Conservation (phyloP, 2,113 vertebrate genomes). For the Pandion haliaetus region DNA sequence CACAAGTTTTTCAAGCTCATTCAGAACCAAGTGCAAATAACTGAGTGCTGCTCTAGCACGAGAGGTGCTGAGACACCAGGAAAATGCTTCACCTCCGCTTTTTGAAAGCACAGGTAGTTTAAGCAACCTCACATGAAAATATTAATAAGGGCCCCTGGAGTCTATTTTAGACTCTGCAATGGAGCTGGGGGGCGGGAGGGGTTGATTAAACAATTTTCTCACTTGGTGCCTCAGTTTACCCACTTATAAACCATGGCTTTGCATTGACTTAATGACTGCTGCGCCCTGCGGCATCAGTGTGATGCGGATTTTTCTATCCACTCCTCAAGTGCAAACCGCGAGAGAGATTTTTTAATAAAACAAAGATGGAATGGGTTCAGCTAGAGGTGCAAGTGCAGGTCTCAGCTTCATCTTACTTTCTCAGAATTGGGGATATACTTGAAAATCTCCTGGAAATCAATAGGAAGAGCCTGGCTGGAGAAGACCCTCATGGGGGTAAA, state of each 20-base stretch:
- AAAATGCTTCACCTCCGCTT: not conserved
- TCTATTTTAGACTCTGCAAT: not conserved
- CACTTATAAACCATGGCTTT: accelerated
- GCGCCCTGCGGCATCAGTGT: accelerated
- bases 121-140: not conserved
- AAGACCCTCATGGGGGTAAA: not conserved
- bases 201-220: not conserved
- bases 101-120: not conserved
- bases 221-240: not conserved
- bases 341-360: not conserved
- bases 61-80: not conserved
- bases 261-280: no score
- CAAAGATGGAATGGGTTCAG: not conserved
- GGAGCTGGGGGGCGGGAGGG: not conserved
- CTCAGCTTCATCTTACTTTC: not conserved
- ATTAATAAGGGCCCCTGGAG: not conserved
- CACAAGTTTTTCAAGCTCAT: conserved; percentile 10
- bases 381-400: not conserved
- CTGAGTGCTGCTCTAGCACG: accelerated
- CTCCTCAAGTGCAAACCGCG: not conserved
- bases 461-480: not conserved
- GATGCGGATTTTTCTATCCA: not conserved
- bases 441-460: not conserved
- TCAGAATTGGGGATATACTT: not conserved
- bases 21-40: not conserved